Evolutionary conservation across 2,888 invertebrate species (phyloP), one percentile per base, ranked within the genome.

Genomic region (Epirrita christyi): DNA sequence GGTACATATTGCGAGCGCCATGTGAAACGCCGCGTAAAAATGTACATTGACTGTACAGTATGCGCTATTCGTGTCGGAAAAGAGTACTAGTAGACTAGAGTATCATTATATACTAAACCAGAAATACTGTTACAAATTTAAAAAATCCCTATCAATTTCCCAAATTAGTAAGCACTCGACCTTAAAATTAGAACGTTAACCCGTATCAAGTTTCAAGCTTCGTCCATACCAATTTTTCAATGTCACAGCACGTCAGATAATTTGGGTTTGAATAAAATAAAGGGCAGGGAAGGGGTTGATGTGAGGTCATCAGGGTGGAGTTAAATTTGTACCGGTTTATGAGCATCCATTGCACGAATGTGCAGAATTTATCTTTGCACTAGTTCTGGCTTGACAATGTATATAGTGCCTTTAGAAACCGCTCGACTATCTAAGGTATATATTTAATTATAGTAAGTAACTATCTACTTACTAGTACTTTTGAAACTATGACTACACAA

Each of bases 221-320:
- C 48, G 68, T 70, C 40, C 50, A 50, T 58, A 48, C 60, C 64
- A 75, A 81, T 80, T 78, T 77, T 80, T 79, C 74, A 79, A 73
- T 71, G 78, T 76, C 75, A 68, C 71, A 63, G 52, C 59, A 71
- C 66, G 67, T 67, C 71, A 71, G 72, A 75, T 72, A 59, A 70
- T 66, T n/a, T 32, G 56, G 70, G 63, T 66, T 72, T 70, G 73
- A 80, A 82, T 80, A 78, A 79, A 78, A 77, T 76, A 80, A 78
- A 79, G 78, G 80, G 73, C 75, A 71, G 68, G 52, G 69, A 73
- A 75, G 73, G 76, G 74, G 78, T 79, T 71, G 78, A 80, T 80
- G 85, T 83, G 80, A 82, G 78, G 80, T 81, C 83, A 83, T 82
- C 80, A 80, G 68, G 72, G 73, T 68, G 77, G 85, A 78, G 82